These are phyloP conservation scores for Thamnophis sirtalis DNA, from an alignment of 2,113 vertebrate species.

Conservation along the genomic window DNA sequence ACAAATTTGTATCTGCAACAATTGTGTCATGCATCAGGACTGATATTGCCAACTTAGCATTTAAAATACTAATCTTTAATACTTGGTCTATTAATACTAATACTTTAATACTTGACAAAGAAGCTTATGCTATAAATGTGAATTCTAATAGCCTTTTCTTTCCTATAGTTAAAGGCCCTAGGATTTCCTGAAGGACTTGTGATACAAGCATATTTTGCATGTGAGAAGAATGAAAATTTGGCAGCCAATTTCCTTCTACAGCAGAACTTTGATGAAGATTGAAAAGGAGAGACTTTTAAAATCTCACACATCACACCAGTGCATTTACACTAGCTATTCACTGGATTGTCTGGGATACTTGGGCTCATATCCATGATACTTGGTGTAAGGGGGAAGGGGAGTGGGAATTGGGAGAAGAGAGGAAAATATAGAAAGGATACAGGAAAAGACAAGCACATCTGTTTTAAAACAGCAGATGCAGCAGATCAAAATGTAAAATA, in stretches of 20 bases:
- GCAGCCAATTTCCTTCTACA: slow-evolving; percentile 98
- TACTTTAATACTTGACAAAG: neutral
- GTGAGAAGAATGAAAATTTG: slow-evolving; percentile 98
- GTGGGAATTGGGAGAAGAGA: slow-evolving; percentile 46
- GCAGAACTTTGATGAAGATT: slow-evolving; percentile 96
- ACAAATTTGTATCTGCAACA: neutral
- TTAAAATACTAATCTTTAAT: neutral
- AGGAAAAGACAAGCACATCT: slow-evolving; percentile 63
- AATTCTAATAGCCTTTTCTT: slow-evolving; percentile 51
- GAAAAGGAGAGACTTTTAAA: slow-evolving; percentile 64
- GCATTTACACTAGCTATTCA: slow-evolving; percentile 82
- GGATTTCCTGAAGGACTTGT: slow-evolving; percentile 98
- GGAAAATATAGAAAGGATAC: slow-evolving; percentile 54
- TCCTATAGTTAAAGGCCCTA: slow-evolving; percentile 88
- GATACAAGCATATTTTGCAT: slow-evolving; percentile 96
- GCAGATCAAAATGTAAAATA: slow-evolving; percentile 65
- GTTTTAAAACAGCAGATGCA: slow-evolving; percentile 64
- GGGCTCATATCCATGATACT: slow-evolving; percentile 74
- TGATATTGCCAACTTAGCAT: neutral
- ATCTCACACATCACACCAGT: slow-evolving; percentile 76
- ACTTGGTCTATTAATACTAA: neutral
- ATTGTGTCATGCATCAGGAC: neutral
- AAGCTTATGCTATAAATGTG: neutral
- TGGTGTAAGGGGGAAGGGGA: slow-evolving; percentile 64
- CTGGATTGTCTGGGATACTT: slow-evolving; percentile 77